These are phyloP conservation scores for Drosophila erecta DNA, from an alignment of 1,140 invertebrate genomes.

Conservation along the genomic window DNA sequence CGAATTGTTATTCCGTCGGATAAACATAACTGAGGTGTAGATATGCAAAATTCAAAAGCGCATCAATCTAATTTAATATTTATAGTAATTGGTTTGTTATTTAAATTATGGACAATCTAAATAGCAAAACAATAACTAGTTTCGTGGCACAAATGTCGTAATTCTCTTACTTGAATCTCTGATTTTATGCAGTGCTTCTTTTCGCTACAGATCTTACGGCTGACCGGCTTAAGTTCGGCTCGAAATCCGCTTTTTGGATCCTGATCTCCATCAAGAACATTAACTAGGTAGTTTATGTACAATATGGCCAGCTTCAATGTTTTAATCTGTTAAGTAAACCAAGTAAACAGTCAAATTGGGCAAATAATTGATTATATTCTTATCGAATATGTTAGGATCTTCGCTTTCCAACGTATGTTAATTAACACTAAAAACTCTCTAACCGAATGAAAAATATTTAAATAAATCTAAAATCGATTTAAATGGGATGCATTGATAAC, in stretches of 20 bases:
- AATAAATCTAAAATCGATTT: neutral
- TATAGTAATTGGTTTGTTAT: too few relatives aligned
- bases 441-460: neutral
- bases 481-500: neutral
- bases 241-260: conserved; percentile 90
- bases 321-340: conserved; percentile 89
- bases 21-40: neutral
- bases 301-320: conserved; percentile 95
- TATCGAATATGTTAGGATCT: too few relatives aligned
- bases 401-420: too few relatives aligned
- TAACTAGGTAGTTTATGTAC: conserved; percentile 95
- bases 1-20: neutral
- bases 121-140: too few relatives aligned
- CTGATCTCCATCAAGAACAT: conserved; percentile 90
- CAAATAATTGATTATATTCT: too few relatives aligned
- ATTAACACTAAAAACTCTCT: too few relatives aligned
- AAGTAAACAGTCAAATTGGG: neutral
- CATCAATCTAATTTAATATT: neutral
- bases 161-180: conserved; percentile 52
- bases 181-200: conserved; percentile 53
- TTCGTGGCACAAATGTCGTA: too few relatives aligned
- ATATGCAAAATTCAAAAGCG: too few relatives aligned
- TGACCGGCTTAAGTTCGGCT: conserved; percentile 88
- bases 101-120: neutral
- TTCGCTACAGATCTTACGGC: conserved; percentile 74